phyloP scores from a whole-genome alignment of 2,113 vertebrate genomes.

The Pao palembangensis region DNA sequence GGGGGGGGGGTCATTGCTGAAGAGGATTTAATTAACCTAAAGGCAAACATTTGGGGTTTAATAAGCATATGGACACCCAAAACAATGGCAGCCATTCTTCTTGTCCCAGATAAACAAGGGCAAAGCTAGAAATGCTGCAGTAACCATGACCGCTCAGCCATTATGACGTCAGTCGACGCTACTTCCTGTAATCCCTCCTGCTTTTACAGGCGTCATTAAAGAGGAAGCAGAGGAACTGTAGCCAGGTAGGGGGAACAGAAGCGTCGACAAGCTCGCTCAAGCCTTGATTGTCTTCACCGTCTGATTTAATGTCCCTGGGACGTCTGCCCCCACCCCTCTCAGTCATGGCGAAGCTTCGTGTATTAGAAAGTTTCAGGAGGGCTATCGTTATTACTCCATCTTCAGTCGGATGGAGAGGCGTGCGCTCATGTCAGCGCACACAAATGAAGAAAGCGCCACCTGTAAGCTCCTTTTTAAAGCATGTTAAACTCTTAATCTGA shows the following conservation, averaged over 20 bases:
- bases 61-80: slow-evolving; percentile 5
- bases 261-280: slow-evolving; percentile 43
- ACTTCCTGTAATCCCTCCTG: slow-evolving; percentile 23
- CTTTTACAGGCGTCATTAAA: slow-evolving; percentile 25
- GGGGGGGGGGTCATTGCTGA: too few species aligned
- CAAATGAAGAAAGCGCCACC: slow-evolving; percentile 23
- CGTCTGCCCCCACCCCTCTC: slow-evolving; percentile 20
- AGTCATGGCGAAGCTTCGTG: slow-evolving; percentile 8
- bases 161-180: slow-evolving; percentile 25
- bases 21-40: neutral
- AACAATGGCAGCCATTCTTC: slow-evolving; percentile 1
- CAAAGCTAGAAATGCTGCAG: slow-evolving; percentile 20
- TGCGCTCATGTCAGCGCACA: slow-evolving; percentile 16
- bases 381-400: slow-evolving; percentile 28
- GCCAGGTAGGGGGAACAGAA: slow-evolving; percentile 4
- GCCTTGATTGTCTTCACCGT: slow-evolving; percentile 31
- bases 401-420: slow-evolving; percentile 19
- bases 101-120: slow-evolving; percentile 35
- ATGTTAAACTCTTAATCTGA: slow-evolving; percentile 42
- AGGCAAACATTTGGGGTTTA: too few species aligned
- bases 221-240: slow-evolving; percentile 4
- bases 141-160: slow-evolving; percentile 10
- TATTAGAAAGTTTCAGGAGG: slow-evolving; percentile 11
- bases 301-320: slow-evolving; percentile 32
- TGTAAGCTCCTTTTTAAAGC: slow-evolving; percentile 24